Evolutionary conservation across 2,797 vertebrate species (phyloP).

Genomic region (Neoniphon sammara): DNA sequence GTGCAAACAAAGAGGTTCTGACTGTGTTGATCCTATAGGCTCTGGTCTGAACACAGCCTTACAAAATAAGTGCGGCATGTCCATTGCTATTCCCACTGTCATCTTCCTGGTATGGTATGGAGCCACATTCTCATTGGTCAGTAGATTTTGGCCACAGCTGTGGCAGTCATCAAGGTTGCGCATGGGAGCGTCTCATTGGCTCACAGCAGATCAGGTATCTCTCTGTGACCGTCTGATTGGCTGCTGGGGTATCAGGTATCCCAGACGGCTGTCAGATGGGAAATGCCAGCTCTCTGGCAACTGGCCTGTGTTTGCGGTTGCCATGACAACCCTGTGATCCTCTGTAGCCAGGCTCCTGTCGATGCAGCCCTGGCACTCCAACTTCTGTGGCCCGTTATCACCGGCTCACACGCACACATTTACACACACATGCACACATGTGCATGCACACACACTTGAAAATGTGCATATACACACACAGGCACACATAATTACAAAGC

Average conservation of each 20-base stretch:
- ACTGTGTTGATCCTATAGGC: conserved; percentile 27
- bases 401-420: not conserved
- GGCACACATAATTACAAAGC: conserved; percentile 51
- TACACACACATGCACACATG: not conserved
- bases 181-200: conserved; percentile 66
- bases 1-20: conserved; percentile 32
- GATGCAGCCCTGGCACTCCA: conserved; percentile 51
- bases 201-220: conserved; percentile 70
- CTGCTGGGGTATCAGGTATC: conserved; percentile 64
- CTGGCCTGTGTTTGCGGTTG: conserved; percentile 66
- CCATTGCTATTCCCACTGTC: conserved; percentile 10
- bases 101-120: conserved; percentile 14
- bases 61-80: conserved; percentile 35
- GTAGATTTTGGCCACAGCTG: conserved; percentile 56
- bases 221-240: conserved; percentile 53
- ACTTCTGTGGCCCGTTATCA: conserved; percentile 34
- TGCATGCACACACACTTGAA: conserved; percentile 2
- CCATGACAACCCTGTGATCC: conserved; percentile 60
- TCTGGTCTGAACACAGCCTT: conserved; percentile 39
- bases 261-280: conserved; percentile 51
- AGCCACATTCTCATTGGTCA: conserved; percentile 35
- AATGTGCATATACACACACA: conserved; percentile 1
- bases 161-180: conserved; percentile 49
- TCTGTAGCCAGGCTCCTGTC: conserved; percentile 35
- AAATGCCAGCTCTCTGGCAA: conserved; percentile 66